Conservation (phyloP, 2,113 vertebrate genomes). For the Tylochromis polylepis region DNA sequence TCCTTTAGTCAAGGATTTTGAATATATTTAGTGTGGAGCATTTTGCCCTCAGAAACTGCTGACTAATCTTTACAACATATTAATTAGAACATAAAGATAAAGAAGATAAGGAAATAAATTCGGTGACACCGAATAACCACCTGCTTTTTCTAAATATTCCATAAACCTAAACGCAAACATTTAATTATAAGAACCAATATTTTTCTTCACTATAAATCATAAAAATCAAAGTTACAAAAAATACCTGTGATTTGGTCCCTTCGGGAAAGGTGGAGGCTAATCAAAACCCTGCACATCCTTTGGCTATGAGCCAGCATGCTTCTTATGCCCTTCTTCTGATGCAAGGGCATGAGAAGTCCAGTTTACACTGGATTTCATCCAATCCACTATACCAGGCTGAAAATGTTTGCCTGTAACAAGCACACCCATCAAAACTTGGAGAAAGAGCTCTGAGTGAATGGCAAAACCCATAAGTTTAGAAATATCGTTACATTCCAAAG, state of each 20-base stretch:
- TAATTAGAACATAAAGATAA: background rate
- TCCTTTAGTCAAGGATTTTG: background rate
- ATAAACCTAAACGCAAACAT: background rate
- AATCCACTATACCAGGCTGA: background rate
- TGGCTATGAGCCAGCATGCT: background rate
- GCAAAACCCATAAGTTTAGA: background rate
- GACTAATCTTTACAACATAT: background rate
- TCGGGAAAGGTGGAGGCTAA: background rate
- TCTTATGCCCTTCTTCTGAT: background rate
- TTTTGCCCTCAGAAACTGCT: background rate
- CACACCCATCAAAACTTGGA: background rate
- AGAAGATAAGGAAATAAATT: background rate
- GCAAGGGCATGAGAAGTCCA: background rate
- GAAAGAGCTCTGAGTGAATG: background rate
- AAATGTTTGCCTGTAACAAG: conserved; percentile 23
- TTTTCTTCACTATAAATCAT: background rate
- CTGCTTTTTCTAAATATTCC: background rate
- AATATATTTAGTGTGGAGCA: background rate
- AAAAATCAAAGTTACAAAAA: background rate
- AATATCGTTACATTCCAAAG: background rate
- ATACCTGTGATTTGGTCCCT: background rate
- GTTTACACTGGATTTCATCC: background rate
- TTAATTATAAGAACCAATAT: background rate
- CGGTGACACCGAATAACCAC: background rate
- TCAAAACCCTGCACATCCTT: background rate